Percentiles rank a stretch among this genome's conserved stretches.
These are phyloP conservation scores for Tanytarsus gracilentus DNA, from an alignment of 2,888 invertebrate genomes.

Conservation along the genomic window DNA sequence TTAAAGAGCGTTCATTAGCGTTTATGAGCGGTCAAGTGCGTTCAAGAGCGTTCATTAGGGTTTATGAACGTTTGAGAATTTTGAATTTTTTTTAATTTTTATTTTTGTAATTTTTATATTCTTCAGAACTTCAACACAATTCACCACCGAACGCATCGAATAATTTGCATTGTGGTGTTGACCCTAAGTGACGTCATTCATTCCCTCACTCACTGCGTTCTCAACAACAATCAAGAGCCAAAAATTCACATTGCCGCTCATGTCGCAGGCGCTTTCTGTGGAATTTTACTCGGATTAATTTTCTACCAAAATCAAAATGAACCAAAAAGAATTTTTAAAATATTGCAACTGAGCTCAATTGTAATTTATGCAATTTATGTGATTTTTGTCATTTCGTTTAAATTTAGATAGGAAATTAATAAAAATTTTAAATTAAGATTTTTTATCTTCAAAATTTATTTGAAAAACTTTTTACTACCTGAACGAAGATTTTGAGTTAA, in stretches of 20 bases:
- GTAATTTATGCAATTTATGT: background rate
- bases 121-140: conserved; percentile 44
- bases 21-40: too few species aligned
- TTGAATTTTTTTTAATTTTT: conserved; percentile 18
- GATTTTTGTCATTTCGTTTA: background rate
- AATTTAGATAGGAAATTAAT: background rate
- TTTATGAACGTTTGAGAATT: too few species aligned
- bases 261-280: conserved; percentile 57
- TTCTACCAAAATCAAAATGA: conserved; percentile 41
- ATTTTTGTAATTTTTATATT: conserved; percentile 31
- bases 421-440: too few species aligned
- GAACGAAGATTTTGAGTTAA: too few species aligned
- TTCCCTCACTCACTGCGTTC: conserved; percentile 44
- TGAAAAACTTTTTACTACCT: too few species aligned
- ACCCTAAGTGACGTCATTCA: conserved; percentile 56
- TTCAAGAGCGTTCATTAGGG: too few species aligned
- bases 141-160: conserved; percentile 46
- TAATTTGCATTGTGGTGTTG: conserved; percentile 53
- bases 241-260: conserved; percentile 64
- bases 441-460: too few species aligned
- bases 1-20: too few species aligned
- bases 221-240: conserved; percentile 42
- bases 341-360: background rate
- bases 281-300: conserved; percentile 54
- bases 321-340: background rate